Percentiles rank a stretch among this genome's conserved stretches.
phyloP scores from a whole-genome alignment of 2,888 invertebrate species.

The Meloe dianella region DNA sequence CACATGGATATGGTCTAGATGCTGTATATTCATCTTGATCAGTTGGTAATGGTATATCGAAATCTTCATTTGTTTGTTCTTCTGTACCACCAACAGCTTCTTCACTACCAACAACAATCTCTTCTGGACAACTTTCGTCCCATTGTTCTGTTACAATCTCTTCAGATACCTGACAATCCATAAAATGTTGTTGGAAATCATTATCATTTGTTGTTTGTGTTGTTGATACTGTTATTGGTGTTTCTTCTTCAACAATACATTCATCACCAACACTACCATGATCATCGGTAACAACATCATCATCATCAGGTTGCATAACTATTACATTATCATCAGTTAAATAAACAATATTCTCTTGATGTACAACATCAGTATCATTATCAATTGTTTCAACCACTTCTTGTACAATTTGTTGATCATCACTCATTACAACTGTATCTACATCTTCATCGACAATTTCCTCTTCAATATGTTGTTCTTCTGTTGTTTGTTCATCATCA shows the following conservation, averaged over 20 bases:
- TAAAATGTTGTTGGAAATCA: slow-evolving; percentile 59
- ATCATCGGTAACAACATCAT: not conserved
- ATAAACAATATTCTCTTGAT: slow-evolving; percentile 53
- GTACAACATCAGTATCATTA: slow-evolving; percentile 28
- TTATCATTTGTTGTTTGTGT: slow-evolving; percentile 16
- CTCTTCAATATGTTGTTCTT: not conserved
- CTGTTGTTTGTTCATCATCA: slow-evolving; percentile 12
- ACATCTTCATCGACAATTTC: slow-evolving; percentile 46
- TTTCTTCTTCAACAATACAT: not conserved
- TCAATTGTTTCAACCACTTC: slow-evolving; percentile 24
- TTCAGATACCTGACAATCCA: slow-evolving; percentile 61
- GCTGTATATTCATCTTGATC: slow-evolving; percentile 81
- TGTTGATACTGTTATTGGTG: not conserved
- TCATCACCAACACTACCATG: not conserved
- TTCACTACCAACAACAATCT: slow-evolving; percentile 67
- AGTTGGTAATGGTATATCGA: slow-evolving; percentile 76
- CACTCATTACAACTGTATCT: slow-evolving; percentile 34
- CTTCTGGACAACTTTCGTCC: slow-evolving; percentile 65
- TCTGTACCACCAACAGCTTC: slow-evolving; percentile 63
- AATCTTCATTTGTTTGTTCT: slow-evolving; percentile 68
- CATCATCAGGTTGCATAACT: slow-evolving; percentile 50
- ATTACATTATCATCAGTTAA: slow-evolving; percentile 56
- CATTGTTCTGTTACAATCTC: slow-evolving; percentile 82
- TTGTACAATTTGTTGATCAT: slow-evolving; percentile 33
- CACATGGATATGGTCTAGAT: slow-evolving; percentile 82